A percentile compares a stretch with the other conserved stretches of the same genome.
phyloP scores from a whole-genome alignment of 2,797 vertebrate genomes.

The Gymnothorax javanicus region DNA sequence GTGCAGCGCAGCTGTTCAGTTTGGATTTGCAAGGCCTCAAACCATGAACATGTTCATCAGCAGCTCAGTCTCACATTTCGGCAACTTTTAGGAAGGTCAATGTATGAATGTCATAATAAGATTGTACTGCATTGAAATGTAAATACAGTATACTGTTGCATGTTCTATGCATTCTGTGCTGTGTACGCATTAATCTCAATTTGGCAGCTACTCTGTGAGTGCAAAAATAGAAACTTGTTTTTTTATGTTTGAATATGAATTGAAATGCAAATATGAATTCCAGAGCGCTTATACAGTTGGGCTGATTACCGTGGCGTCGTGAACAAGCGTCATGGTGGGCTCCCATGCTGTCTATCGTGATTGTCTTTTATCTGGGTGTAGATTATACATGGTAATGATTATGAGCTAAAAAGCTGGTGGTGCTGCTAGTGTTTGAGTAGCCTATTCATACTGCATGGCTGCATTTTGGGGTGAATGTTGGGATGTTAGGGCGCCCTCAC shows the following conservation, averaged over 20 bases:
- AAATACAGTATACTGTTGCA: neutral
- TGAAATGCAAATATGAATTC: neutral
- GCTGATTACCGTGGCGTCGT: neutral
- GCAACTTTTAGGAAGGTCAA: neutral
- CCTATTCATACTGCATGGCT: no score
- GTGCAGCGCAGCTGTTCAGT: neutral
- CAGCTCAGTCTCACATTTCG: neutral
- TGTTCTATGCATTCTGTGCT: neutral
- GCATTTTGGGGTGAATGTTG: neutral
- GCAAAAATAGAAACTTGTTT: neutral
- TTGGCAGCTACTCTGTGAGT: neutral
- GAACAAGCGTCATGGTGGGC: neutral
- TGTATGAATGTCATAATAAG: neutral
- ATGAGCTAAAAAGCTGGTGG: neutral
- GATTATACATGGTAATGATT: neutral
- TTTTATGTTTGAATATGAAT: neutral
- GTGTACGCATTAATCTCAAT: neutral
- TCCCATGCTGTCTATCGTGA: neutral
- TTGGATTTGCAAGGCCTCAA: neutral
- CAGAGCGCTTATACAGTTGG: neutral
- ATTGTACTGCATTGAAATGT: neutral
- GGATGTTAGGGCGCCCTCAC: slow-evolving; percentile 72
- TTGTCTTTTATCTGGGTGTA: neutral
- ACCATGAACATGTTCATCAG: neutral
- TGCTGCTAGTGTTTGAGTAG: neutral